Percentiles rank a stretch among this genome's conserved stretches.
Evolutionary conservation across 30 jellyfish, hydroid and myxozoan species (phyloP).

Genomic region (Sanderia malayensis): DNA sequence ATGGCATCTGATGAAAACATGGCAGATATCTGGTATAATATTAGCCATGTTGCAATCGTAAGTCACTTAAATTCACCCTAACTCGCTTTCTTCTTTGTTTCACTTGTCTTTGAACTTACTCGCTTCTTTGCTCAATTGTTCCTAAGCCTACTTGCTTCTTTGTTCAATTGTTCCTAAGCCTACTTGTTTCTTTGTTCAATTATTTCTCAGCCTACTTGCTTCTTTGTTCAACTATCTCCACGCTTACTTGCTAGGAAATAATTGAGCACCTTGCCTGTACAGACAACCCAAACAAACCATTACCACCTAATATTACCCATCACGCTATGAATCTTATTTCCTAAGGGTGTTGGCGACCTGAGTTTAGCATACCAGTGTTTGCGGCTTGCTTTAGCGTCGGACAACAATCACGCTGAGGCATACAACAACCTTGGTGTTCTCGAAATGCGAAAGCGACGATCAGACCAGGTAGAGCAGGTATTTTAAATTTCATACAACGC

Average conservation of each 20-base stretch:
- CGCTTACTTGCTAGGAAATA: neutral
- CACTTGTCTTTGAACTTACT: too few relatives aligned
- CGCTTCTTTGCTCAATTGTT: neutral
- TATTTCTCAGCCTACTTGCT: neutral
- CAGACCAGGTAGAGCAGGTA: conserved; percentile 89
- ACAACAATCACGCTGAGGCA: conserved; percentile 96
- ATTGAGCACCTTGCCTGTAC: too few relatives aligned
- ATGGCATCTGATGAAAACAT: conserved; percentile 89
- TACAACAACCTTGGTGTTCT: conserved; percentile 93
- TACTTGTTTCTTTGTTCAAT: neutral
- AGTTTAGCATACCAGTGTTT: conserved; percentile 88
- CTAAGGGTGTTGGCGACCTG: conserved; percentile 86
- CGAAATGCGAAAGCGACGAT: conserved; percentile 70
- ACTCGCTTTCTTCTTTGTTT: neutral
- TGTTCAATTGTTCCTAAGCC: neutral
- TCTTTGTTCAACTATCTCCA: neutral
- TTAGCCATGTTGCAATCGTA: conserved; percentile 92
- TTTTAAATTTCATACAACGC: conserved; percentile 8
- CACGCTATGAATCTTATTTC: too few relatives aligned
- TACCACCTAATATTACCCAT: too few relatives aligned
- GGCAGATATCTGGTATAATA: conserved; percentile 96
- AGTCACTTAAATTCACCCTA: neutral
- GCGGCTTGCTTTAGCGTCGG: conserved; percentile 83
- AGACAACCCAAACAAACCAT: too few relatives aligned
- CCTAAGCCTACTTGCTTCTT: neutral